Base-by-base conservation (phyloP, 2,113 vertebrate genomes). In the Pomatostomus ruficeps region DNA sequence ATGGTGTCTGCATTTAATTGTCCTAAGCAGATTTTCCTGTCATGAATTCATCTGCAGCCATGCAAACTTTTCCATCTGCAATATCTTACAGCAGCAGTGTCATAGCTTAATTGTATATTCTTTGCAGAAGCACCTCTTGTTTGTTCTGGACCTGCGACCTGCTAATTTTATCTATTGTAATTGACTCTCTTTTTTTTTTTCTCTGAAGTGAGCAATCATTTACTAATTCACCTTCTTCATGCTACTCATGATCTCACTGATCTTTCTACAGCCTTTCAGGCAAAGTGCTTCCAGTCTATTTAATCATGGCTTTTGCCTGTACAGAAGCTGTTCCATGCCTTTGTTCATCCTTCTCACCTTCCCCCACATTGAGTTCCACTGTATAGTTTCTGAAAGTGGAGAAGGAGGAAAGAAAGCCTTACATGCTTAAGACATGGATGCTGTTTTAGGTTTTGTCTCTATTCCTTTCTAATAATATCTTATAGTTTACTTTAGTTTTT, bases 11-110 rank as follows among this genome's bases (percentile, higher is more conserved):
- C n/a, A 36, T 88, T 91, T 86, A 95, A 93, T 80, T 92, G 88
- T 94, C 67, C 59, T 23, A 71, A 83, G 54, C 92, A 96, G 92
- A 95, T 94, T 95, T 94, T 93, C 33, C 78, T 92, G 90, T 93
- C 85, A 59, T 26, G 45, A 76, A 92, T 90, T 73, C 10, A 6
- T 86, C 71, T 89, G 70, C 88, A 93, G 24, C 78, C 90, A 52
- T 72, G 16, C 28, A 91, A 87, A 85, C 66, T 72, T 91, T 45
- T 82, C 85, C 79, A 51, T 91, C 85, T 63, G 75, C 76, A 92
- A 14, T 63, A 42, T 59, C 55, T 85, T 74, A n/a, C 2, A 66
- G 35, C 45, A 76, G 75, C 75, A 88, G n/a, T 51, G 54, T 54
- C 79, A 74, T n/a, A 88, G 59, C 8, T 83, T 92, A 94, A 90